Evolutionary conservation across 2,797 vertebrate species (phyloP).

Genomic region (Hypotaenidia philippensis): DNA sequence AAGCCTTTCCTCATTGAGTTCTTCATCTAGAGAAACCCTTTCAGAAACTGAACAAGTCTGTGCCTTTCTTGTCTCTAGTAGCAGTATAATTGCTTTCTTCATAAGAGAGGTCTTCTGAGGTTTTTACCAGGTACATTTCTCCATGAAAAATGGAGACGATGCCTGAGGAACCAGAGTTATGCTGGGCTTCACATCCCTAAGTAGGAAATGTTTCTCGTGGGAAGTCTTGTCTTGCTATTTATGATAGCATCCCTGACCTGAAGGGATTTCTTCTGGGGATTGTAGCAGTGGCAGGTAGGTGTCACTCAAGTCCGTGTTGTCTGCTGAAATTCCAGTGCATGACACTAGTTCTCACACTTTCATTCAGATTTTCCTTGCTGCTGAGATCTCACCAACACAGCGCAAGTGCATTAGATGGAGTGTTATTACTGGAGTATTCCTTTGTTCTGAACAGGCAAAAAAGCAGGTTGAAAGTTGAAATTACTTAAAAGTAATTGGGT

Average conservation of each 20-base stretch:
- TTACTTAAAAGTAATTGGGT: background rate
- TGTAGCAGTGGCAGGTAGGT: background rate
- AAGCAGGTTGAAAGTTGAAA: background rate
- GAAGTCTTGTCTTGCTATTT: background rate
- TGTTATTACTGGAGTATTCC: background rate
- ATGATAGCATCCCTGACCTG: background rate
- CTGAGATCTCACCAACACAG: background rate
- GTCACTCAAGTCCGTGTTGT: background rate
- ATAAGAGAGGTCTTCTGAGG: background rate
- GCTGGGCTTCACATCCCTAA: background rate
- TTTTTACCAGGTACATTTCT: background rate
- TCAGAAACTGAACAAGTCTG: background rate
- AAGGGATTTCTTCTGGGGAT: background rate
- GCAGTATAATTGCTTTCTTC: background rate
- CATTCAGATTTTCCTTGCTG: background rate
- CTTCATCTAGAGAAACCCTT: background rate
- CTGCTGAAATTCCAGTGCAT: background rate
- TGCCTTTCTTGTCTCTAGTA: background rate
- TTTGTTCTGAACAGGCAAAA: background rate
- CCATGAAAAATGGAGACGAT: background rate
- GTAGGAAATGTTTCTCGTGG: background rate
- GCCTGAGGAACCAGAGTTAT: background rate
- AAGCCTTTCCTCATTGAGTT: background rate
- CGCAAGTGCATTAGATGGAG: background rate
- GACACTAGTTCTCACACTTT: background rate